A percentile compares a stretch with the other conserved stretches of the same genome.
Evolutionary conservation across 2,888 invertebrate genomes (phyloP).

Genomic region (Bombylius discolor): DNA sequence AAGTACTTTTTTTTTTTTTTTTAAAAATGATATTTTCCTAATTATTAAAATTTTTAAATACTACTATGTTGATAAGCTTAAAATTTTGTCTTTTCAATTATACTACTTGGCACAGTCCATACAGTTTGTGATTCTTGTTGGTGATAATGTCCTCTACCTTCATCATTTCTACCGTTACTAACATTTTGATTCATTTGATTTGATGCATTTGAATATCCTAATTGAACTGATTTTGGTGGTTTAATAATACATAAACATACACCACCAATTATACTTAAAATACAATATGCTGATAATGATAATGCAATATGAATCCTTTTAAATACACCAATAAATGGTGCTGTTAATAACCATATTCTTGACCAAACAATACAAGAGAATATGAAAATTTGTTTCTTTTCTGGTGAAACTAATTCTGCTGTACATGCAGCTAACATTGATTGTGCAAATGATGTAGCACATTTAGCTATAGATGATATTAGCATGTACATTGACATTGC

Average conservation of each 20-base stretch:
- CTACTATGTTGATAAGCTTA: no score
- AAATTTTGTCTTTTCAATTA: no score
- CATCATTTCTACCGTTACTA: no score
- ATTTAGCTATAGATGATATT: constrained; percentile 34
- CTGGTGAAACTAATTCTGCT: constrained; percentile 31
- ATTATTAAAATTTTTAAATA: no score
- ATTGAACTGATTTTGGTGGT: constrained; percentile 17
- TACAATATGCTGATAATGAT: constrained; percentile 29
- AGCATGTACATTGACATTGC: constrained; percentile 32
- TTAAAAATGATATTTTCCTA: no score
- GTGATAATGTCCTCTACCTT: no score
- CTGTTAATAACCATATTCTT: constrained; percentile 32
- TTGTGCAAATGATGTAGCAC: constrained; percentile 34
- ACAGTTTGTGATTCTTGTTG: no score
- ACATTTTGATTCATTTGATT: no score
- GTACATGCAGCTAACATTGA: constrained; percentile 35
- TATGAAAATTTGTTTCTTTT: constrained; percentile 30
- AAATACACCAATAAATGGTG: constrained; percentile 34
- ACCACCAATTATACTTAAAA: constrained; percentile 30
- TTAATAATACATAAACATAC: constrained; percentile 27
- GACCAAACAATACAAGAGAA: constrained; percentile 36
- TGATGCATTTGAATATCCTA: no score
- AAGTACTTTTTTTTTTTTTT: no score
- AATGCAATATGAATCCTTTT: constrained; percentile 29
- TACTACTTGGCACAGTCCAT: no score